phyloP scores from a whole-genome alignment of 2,797 vertebrate species.

The Geotrypetes seraphini region DNA sequence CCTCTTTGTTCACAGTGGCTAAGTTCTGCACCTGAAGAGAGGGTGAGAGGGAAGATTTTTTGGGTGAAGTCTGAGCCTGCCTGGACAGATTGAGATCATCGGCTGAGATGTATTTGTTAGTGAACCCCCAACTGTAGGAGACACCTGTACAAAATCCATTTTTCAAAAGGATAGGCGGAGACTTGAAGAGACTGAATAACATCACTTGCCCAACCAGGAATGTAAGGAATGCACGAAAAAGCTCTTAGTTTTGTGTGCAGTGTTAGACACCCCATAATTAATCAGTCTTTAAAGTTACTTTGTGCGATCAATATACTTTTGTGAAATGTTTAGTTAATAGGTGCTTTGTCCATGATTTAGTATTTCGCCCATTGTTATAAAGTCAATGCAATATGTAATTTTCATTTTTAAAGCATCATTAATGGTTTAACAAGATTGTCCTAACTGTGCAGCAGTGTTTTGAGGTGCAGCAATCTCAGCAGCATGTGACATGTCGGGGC shows the following conservation, averaged over 20 bases:
- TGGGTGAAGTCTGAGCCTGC: slow-evolving; percentile 22
- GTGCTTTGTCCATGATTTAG: background rate
- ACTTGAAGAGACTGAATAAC: background rate
- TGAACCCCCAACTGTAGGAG: background rate
- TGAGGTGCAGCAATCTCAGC: background rate
- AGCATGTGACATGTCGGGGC: background rate
- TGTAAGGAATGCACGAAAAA: background rate
- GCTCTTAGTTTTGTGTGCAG: background rate
- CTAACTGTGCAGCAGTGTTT: fast-evolving
- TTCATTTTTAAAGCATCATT: no score
- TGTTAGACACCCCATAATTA: background rate
- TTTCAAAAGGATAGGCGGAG: background rate
- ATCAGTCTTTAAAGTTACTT: background rate
- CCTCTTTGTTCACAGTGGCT: slow-evolving; percentile 99
- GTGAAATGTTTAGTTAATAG: slow-evolving; percentile 2
- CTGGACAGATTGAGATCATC: background rate
- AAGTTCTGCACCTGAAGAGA: slow-evolving; percentile 99
- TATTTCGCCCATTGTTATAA: no score
- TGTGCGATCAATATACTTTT: background rate
- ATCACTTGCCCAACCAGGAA: background rate
- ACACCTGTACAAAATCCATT: background rate
- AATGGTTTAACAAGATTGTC: no score
- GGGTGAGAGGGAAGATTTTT: slow-evolving; percentile 49
- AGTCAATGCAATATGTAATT: no score
- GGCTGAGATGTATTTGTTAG: background rate